Percentiles rank a stretch among this genome's conserved stretches.
Conservation (phyloP, 2,797 vertebrate genomes). For the Enteromius fasciolatus region DNA sequence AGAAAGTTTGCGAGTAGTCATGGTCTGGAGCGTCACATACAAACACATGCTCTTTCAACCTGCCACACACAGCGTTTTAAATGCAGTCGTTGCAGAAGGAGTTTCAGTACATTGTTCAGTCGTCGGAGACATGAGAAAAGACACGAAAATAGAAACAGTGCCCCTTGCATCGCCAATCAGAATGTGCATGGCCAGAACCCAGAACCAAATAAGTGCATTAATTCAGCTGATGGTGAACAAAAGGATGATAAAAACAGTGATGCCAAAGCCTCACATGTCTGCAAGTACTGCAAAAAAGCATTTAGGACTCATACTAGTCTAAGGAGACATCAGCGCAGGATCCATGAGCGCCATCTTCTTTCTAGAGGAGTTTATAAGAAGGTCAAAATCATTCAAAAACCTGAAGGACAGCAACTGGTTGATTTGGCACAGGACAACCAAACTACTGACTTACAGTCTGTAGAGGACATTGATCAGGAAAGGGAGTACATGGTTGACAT, state of each 20-base stretch:
- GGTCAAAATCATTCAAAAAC: constrained; percentile 72
- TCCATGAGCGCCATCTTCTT: constrained; percentile 86
- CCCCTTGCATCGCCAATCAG: constrained; percentile 60
- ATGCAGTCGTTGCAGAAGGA: constrained; percentile 82
- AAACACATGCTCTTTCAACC: constrained; percentile 79
- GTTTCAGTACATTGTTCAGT: constrained; percentile 82
- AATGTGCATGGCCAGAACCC: constrained; percentile 65
- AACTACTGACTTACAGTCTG: constrained; percentile 49
- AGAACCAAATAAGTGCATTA: constrained; percentile 39
- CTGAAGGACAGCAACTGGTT: constrained; percentile 60
- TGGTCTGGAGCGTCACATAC: constrained; percentile 87
- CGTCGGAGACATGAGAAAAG: constrained; percentile 82
- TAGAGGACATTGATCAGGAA: constrained; percentile 79
- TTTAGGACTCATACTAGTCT: constrained; percentile 88
- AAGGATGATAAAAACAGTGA: constrained; percentile 74
- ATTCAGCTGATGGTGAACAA: constrained; percentile 52
- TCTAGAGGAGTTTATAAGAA: constrained; percentile 80
- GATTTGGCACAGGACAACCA: constrained; percentile 51
- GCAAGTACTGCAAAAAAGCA: constrained; percentile 89
- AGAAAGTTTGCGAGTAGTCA: constrained; percentile 87
- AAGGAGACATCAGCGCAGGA: constrained; percentile 86
- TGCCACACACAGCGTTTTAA: constrained; percentile 74
- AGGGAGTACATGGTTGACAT: constrained; percentile 92
- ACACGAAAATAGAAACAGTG: constrained; percentile 78
- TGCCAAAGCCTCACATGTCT: constrained; percentile 80